Evolutionary conservation across 2,888 invertebrate genomes (phyloP).

Genomic region (Coremacera marginata): DNA sequence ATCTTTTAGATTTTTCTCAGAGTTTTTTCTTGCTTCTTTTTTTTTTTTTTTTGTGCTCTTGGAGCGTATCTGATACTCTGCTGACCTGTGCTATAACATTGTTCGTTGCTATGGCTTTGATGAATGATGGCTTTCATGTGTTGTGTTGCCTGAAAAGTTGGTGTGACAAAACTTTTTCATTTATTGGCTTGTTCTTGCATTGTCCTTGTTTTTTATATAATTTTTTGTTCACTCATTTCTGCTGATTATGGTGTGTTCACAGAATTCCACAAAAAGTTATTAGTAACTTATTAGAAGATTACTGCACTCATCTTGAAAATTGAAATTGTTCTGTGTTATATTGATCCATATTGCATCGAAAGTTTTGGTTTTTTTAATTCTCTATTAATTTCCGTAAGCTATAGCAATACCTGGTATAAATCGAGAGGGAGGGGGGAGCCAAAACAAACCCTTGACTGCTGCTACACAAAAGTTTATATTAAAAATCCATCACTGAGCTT

Average conservation of each 20-base stretch:
- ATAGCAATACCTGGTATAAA: no score
- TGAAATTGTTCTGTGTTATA: slow-evolving; percentile 6
- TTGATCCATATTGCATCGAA: slow-evolving; percentile 2
- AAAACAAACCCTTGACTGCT: no score
- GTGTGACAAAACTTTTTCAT: slow-evolving; percentile 28
- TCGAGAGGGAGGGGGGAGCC: no score
- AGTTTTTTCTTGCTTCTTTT: not conserved
- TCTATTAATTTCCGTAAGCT: no score
- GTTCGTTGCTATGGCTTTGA: not conserved
- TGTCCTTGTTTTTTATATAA: not conserved
- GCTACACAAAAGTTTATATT: no score
- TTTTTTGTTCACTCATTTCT: not conserved
- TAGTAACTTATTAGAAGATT: slow-evolving; percentile 25
- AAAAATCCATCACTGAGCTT: no score
- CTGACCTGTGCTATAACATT: no score
- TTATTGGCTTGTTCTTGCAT: slow-evolving; percentile 1
- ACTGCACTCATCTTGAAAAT: not conserved
- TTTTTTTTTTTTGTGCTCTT: slow-evolving; percentile 24
- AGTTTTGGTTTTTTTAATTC: not conserved
- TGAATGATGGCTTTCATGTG: slow-evolving; percentile 25
- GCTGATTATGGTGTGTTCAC: not conserved
- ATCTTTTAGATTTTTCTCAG: not conserved
- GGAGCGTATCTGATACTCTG: not conserved
- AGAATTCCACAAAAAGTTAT: slow-evolving; percentile 10
- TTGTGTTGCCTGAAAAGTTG: slow-evolving; percentile 22